Evolutionary conservation across 30 jellyfish, hydroid and myxozoan genomes (phyloP).

Genomic region (Pelagia noctiluca): DNA sequence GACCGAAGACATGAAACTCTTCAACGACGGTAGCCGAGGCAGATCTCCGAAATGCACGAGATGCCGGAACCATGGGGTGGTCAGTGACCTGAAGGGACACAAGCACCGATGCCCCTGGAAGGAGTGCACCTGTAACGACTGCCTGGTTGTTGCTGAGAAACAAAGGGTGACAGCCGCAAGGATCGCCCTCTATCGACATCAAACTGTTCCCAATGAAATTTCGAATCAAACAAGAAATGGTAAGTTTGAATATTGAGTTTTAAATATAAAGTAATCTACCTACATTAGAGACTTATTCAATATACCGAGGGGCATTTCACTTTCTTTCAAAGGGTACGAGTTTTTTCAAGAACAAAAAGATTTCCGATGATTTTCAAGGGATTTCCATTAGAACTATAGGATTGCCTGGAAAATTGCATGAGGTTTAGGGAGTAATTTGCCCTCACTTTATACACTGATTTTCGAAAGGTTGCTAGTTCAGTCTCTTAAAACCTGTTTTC

Average conservation of each 20-base stretch:
- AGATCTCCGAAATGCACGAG: constrained; percentile 95
- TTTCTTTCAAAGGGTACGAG: too few species aligned
- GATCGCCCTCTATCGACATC: constrained; percentile 91
- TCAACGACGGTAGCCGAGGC: constrained; percentile 62
- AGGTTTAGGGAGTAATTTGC: too few species aligned
- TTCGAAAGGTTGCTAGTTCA: too few species aligned
- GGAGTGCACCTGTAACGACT: constrained; percentile 83
- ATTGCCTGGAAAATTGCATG: too few species aligned
- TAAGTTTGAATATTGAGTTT: neutral
- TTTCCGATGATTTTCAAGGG: too few species aligned
- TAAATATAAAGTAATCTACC: neutral
- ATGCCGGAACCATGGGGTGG: constrained; percentile 95
- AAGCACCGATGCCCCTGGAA: constrained; percentile 92
- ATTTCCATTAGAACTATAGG: too few species aligned
- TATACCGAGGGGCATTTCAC: too few species aligned
- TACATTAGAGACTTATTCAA: too few species aligned
- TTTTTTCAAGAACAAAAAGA: too few species aligned
- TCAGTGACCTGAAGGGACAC: constrained; percentile 92
- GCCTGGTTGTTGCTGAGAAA: constrained; percentile 84
- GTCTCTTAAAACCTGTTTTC: too few species aligned
- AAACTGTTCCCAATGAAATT: constrained; percentile 22
- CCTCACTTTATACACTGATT: too few species aligned
- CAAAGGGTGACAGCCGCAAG: constrained; percentile 96
- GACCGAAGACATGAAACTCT: constrained; percentile 24
- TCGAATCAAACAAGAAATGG: neutral